Base-by-base conservation (phyloP, 2,888 invertebrate species). In the Thymelicus acteon region DNA sequence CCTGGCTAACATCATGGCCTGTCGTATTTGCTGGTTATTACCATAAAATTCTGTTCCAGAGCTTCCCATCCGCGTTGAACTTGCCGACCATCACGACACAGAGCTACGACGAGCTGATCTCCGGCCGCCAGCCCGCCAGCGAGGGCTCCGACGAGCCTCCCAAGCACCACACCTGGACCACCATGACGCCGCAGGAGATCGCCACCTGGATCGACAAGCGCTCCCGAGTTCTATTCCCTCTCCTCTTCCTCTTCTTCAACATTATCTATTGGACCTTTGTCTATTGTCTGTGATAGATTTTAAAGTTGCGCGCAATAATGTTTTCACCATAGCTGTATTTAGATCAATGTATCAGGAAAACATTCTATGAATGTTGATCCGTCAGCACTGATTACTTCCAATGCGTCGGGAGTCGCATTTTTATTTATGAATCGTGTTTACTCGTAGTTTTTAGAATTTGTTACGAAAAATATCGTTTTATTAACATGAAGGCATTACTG, bases 131-230 rank as follows among this genome's bases (percentile, higher is more conserved):
- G 60, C 78, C 77, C 60, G 73, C 84, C 64, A 90, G 91, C 84
- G 86, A 86, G 54, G 87, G 83, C 67, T 88, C 90, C 12, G 90
- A 92, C 79, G 89, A 88, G 48, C 89, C 84, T 6, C 89, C 88
- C 52, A 85, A 88, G 73, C 93, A 90, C 72, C 90, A 92, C 82
- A 90, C 88, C 70, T 96, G 96, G 95, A 97, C 97, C 62, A 97
- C 97, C 13, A 96, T 97, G 96, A 97, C 97, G 1, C 97, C 98
- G 0, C 97, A 97, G 80, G 97, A 98, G 87, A 97, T 98, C 71
- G 97, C 98, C 75, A 96, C 96, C 67, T 98, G 97, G 97, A 97
- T 98, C 76, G 98, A 98, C 90, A 96, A 95, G 76, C 90, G 97
- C 69, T 96, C 97, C 39, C 94, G 98, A 66, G 90, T 97, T 49